These are phyloP conservation scores for Plectropomus leopardus DNA, from an alignment of 2,113 vertebrate genomes.

Conservation along the genomic window DNA sequence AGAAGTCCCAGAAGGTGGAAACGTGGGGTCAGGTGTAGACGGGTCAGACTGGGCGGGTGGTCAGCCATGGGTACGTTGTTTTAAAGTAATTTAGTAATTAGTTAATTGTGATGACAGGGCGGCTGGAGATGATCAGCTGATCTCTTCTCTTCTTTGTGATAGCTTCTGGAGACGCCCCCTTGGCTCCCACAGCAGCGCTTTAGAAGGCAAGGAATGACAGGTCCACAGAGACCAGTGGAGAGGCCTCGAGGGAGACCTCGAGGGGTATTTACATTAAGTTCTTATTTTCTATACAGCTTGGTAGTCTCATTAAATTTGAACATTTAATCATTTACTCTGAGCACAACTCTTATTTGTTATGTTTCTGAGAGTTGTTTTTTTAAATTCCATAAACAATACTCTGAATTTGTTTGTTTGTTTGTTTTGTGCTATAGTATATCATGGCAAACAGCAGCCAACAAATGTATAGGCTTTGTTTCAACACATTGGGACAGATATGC, in stretches of 20 bases:
- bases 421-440: no score
- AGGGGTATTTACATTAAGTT: neutral
- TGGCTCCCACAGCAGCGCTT: neutral
- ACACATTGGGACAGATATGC: no score
- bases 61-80: neutral
- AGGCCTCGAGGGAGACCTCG: no score
- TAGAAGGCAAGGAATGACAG: no score
- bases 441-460: no score
- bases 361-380: neutral
- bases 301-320: neutral
- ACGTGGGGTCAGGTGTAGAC: neutral
- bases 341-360: neutral
- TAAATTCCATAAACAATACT: no score
- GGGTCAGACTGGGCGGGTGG: neutral
- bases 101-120: no score
- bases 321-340: no score
- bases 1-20: neutral
- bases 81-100: neutral
- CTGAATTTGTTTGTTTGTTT: neutral
- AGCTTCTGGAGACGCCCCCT: neutral
- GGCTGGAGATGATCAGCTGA: neutral
- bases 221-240: neutral
- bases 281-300: neutral
- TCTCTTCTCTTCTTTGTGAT: neutral
- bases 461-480: no score